A percentile compares a stretch with the other conserved stretches of the same genome.
Conservation (phyloP, 2,113 vertebrate species). For the Cyanoliseus patagonus region DNA sequence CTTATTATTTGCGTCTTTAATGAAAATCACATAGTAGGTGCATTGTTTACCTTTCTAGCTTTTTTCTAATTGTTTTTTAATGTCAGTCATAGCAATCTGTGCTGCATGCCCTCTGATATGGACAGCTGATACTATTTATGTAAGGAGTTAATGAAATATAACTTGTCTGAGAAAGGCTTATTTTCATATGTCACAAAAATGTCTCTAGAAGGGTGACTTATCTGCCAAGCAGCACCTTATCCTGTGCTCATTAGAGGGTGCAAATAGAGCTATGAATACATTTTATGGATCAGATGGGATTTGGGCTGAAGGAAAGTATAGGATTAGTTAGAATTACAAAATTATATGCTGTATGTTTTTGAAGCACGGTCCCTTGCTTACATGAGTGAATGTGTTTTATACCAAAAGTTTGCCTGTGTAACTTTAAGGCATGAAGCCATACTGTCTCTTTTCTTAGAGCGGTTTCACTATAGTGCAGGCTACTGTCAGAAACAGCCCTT, state of each 20-base stretch:
- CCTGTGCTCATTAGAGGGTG: accelerated
- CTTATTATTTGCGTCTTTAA: background rate
- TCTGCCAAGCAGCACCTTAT: background rate
- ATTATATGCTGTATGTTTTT: background rate
- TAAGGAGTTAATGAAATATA: background rate
- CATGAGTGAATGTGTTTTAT: background rate
- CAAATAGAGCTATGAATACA: background rate
- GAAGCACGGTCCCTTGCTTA: background rate
- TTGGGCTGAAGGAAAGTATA: background rate
- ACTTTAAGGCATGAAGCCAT: background rate
- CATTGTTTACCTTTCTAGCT: background rate
- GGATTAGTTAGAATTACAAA: background rate
- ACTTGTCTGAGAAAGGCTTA: background rate
- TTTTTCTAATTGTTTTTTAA: background rate
- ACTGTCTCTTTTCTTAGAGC: background rate
- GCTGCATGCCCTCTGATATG: background rate
- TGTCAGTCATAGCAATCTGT: background rate
- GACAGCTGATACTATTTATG: background rate
- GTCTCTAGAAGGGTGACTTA: background rate
- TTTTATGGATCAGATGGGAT: background rate
- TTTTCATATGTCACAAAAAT: background rate
- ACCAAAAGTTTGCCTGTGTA: background rate
- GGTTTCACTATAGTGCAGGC: background rate
- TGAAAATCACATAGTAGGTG: background rate
- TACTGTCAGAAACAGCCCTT: slow-evolving; percentile 1